Base-by-base conservation (phyloP, 2,113 vertebrate genomes). In the Eudorcas thomsonii region DNA sequence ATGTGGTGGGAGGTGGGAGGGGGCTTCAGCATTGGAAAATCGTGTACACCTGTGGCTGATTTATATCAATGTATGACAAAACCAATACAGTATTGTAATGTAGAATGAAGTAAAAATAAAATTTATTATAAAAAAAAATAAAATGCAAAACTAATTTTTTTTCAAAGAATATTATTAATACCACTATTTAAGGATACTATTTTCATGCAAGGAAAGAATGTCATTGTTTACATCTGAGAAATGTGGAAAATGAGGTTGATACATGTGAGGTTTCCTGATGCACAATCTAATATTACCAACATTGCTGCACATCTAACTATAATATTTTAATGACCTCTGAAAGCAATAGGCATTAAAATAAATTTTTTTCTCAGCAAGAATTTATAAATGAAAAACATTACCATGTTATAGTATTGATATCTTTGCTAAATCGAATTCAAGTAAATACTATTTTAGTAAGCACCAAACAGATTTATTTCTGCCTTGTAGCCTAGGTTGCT, bases 361-460 rank as follows among this genome's bases (percentile, higher is more conserved):
- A 67, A 19, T 74, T 96, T 43, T 4, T 4, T 36, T 33, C 30
- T 81, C 7, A 67, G 33, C n/a, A 88, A 60, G 6, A 4, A 45
- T 90, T 45, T 90, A 10, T 88, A 17, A 59, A 8, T 91, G 30
- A 85, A 91, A 48, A 92, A 30, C 8, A 86, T 77, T 64, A 59
- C 2, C 26, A 60, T 78, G 12, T 78, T 92, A 5, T 59, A 71
- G 43, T 1, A 43, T 8, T 81, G 62, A 97, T 84, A 92, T 80
- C n/a, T 71, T 84, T 81, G 11, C 8, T 95, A 96, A 96, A 92
- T 92, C 21, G 57, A 92, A 84, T 90, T 67, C 25, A 84, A 90
- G 43, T 85, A 95, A 91, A 93, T 78, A 48, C 36, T 36, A 55
- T 36, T 77, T 71, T 83, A 64, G 25, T 50, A 86, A 25, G 13